Conservation (phyloP, 2,888 invertebrate genomes). For the Lamellibrachia columna region DNA sequence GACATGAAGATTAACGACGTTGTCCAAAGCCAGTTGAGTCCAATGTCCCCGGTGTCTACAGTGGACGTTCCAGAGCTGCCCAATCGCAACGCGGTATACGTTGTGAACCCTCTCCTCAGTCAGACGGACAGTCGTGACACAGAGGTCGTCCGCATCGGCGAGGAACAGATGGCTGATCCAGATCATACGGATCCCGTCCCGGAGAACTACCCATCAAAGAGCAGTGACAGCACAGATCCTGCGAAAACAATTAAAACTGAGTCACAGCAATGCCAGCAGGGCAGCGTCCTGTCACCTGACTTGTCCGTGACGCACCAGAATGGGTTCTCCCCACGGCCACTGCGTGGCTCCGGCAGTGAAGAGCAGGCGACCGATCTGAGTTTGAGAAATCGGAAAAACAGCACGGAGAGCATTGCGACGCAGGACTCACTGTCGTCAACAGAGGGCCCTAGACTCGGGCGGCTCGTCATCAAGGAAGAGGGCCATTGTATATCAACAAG, state of each 20-base stretch:
- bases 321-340: neutral
- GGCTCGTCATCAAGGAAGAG: slow-evolving; percentile 19
- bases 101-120: slow-evolving; percentile 46
- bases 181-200: neutral
- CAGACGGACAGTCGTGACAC: neutral
- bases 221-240: neutral
- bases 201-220: neutral
- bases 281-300: neutral
- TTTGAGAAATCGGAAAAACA: slow-evolving; percentile 25
- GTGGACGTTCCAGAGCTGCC: slow-evolving; percentile 54
- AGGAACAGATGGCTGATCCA: neutral
- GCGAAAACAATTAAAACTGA: neutral
- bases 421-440: slow-evolving; percentile 25
- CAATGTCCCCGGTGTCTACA: slow-evolving; percentile 19
- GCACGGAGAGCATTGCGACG: neutral
- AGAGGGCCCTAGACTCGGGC: slow-evolving; percentile 20
- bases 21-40: slow-evolving; percentile 4
- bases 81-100: slow-evolving; percentile 62
- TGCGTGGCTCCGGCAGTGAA: neutral
- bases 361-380: slow-evolving; percentile 34
- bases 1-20: neutral
- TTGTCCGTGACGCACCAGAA: neutral
- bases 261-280: neutral
- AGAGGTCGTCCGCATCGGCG: neutral
- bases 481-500: neutral